Evolutionary conservation across 2,888 invertebrate species (phyloP).

Genomic region (Drosophila macrothrix): DNA sequence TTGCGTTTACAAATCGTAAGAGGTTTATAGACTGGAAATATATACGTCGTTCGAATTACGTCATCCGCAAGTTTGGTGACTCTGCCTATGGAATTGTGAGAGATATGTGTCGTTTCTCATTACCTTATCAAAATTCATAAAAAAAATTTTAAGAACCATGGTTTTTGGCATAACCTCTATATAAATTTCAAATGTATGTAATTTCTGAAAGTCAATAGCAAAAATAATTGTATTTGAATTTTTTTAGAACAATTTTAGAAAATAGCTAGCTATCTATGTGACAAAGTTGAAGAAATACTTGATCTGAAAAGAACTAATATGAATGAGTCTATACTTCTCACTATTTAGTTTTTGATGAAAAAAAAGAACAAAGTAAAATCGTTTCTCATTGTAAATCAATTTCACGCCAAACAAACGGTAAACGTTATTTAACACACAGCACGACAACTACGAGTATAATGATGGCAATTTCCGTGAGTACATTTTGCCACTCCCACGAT

Average conservation of each 20-base stretch:
- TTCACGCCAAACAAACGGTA: slow-evolving; percentile 77
- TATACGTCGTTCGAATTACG: not conserved
- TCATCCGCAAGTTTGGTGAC: not conserved
- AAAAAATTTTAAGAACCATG: not conserved
- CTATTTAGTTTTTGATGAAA: not conserved
- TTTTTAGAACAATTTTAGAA: not conserved
- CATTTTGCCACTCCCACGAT: slow-evolving; percentile 50
- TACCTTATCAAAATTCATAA: not conserved
- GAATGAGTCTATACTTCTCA: not conserved
- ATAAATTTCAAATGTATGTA: not conserved
- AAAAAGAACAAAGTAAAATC: slow-evolving; percentile 18
- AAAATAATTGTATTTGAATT: not conserved
- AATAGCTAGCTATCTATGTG: not conserved
- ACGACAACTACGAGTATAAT: slow-evolving; percentile 64
- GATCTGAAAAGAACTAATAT: not conserved
- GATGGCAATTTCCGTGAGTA: slow-evolving; percentile 83
- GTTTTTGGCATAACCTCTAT: not conserved
- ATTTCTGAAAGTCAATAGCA: not conserved
- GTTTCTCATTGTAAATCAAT: slow-evolving; percentile 68
- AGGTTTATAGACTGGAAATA: not conserved
- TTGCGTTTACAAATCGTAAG: not conserved
- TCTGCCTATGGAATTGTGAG: not conserved
- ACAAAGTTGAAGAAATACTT: not conserved
- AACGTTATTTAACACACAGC: slow-evolving; percentile 76
- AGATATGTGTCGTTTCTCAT: not conserved